Evolutionary conservation across 2,888 invertebrate species (phyloP).

Genomic region (Digitonthophagus gazella): DNA sequence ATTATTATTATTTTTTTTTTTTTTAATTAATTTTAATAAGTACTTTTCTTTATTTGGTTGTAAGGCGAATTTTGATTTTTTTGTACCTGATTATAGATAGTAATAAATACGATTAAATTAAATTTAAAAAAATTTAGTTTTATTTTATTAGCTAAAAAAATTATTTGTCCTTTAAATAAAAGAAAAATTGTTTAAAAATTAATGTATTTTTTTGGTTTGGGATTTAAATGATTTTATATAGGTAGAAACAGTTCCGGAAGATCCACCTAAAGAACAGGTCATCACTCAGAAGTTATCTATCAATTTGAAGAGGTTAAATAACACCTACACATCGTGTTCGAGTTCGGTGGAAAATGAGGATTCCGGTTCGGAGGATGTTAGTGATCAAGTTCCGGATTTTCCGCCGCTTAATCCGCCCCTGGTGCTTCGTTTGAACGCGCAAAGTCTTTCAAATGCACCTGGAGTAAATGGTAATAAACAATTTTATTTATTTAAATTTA

Average conservation of each 20-base stretch:
- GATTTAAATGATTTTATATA: conserved; percentile 1
- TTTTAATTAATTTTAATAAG: not conserved
- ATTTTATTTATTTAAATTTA: conserved; percentile 14
- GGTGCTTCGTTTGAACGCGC: conserved; percentile 59
- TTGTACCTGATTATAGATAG: too few species aligned
- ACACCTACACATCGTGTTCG: conserved; percentile 58
- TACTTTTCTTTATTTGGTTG: too few species aligned
- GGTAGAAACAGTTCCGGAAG: conserved; percentile 40
- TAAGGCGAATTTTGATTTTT: not conserved
- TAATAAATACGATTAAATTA: too few species aligned
- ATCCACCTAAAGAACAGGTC: conserved; percentile 61
- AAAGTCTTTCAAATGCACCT: conserved; percentile 57
- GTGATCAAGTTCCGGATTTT: conserved; percentile 55
- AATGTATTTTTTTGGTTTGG: not conserved
- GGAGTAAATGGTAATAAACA: conserved; percentile 52
- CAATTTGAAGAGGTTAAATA: conserved; percentile 69
- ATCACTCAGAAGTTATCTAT: conserved; percentile 74
- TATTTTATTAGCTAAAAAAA: too few species aligned
- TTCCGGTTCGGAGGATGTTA: conserved; percentile 48
- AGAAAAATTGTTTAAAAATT: not conserved
- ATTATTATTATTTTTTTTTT: conserved; percentile 1
- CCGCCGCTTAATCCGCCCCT: conserved; percentile 55
- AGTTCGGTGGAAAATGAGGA: conserved; percentile 49
- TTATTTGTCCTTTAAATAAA: not conserved
- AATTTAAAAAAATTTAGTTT: conserved; percentile 17